Base-by-base conservation (phyloP, 2,113 vertebrate genomes). In the Apteryx owenii region DNA sequence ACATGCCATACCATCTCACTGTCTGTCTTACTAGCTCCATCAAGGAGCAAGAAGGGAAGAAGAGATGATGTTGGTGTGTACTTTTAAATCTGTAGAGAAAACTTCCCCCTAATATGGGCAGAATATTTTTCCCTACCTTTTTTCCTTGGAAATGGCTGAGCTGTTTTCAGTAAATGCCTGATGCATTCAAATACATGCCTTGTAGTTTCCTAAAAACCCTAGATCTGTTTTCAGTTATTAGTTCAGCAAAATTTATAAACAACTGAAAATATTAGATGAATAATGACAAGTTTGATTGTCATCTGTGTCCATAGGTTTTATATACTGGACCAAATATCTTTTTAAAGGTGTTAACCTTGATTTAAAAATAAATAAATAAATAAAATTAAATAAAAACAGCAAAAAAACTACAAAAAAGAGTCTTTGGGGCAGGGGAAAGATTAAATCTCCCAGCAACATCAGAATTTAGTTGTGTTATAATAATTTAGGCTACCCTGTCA, bases 221-320 rank as follows among this genome's bases (percentile, higher is more conserved):
- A 3, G 7, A 18, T 64, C 61, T 33, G 11, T 91, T 56, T 82
- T 77, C 28, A 53, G 12, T n/a, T 70, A 53, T 48, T 60, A 72
- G 21, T 65, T 93, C 6, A 8, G 6, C 2, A 2, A 69, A 64
- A 61, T 19, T 28, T 44, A 21, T 48, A 48, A 89, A 21, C 6
- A 4, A 3, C 21, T 46, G 18, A 5, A 46, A 81, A 96, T 68
- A 71, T 13, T 0, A 64, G 15, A 25, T 53, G 0, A 51, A 16
- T 15, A 28, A 20, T 29, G 3, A 48, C 23, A 76, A 44, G 7
- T 1, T 1, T 20, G n/a, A 17, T 75, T 73, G 7, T 14, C 0
- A 9, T 77, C 85, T 72, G 25, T 68, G 89, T 81, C 22, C 53
- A 1, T 48, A 50, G 10, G 5, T 10, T 95, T 61, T 89, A 10